Base-by-base conservation (phyloP, 2,888 invertebrate species). In the Diachrysia chrysitis region DNA sequence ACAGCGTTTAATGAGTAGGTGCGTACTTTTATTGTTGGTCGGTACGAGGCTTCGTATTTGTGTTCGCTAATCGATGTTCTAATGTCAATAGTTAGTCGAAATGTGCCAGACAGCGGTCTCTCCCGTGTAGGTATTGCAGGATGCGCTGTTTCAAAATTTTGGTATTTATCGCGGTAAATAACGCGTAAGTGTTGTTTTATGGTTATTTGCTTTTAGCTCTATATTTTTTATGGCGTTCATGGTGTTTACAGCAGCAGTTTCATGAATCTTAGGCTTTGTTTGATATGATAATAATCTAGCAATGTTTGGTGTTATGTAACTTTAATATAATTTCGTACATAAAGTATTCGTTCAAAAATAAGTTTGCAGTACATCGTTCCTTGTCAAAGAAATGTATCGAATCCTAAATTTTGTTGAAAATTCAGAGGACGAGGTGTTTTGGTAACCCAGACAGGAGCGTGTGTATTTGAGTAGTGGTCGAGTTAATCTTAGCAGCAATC, bases 21-120 rank as follows among this genome's bases (percentile, higher is more conserved):
- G 17, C 54, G 51, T 61, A 72, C 42, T 76, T 78, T 79, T 76
- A 67, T 64, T 71, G 66, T 48, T 53, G 56, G 63, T 54, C 37
- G 35, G 14, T 62, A 61, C 35, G 58, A 63, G 5, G 48, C 54
- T 23, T 46, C 35, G 37, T 53, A 81, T 79, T 78, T 72, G 76
- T 62, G 68, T 61, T 25, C 25, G 37, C 53, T 76, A 78, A 81
- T 78, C 68, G 74, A 63, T 57, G 56, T 69, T 66, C 67, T 67
- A 79, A 78, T 59, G 69, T 71, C 76, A 76, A 76, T 72, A 79
- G 69, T 78, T 73, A 53, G 48, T n/a, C 56, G 21, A 71, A 75
- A 66, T 75, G 25, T 72, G 75, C 71, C 65, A 71, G 76, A 65
- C 68, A 75, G 79, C 61, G 61, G 57, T 63, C 63, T 59, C 54